A percentile compares a stretch with the other conserved stretches of the same genome.
These are phyloP conservation scores for Rhincodon typus DNA, from an alignment of 2,797 vertebrate genomes.

Conservation along the genomic window DNA sequence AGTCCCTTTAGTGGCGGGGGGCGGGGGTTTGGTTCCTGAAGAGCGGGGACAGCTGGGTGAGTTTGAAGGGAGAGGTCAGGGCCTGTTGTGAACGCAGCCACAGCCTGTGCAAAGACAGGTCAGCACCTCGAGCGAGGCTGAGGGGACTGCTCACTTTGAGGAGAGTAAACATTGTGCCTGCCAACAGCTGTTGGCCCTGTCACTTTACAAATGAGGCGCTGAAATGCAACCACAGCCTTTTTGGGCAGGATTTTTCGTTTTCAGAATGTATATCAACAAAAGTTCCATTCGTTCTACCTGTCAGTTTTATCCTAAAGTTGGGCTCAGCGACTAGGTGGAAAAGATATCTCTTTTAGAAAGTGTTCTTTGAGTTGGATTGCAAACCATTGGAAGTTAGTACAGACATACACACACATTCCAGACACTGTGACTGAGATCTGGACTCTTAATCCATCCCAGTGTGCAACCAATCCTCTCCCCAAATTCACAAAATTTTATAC, in stretches of 20 bases:
- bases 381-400: not conserved
- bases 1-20: too few relatives aligned
- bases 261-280: too few relatives aligned
- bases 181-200: conserved; percentile 66
- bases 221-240: conserved; percentile 60
- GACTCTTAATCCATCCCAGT: not conserved
- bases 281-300: conserved; percentile 52
- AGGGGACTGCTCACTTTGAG: conserved; percentile 52
- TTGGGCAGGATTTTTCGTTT: conserved; percentile 60
- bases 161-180: conserved; percentile 49
- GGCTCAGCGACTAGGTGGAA: not conserved
- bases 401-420: not conserved
- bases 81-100: conserved; percentile 52
- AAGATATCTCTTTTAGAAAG: not conserved
- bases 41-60: not conserved
- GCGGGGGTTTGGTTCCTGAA: not conserved
- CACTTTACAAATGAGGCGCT: conserved; percentile 68
- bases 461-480: not conserved
- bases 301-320: conserved; percentile 50
- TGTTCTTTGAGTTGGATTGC: not conserved
- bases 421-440: conserved; percentile 10
- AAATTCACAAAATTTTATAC: not conserved
- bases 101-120: conserved; percentile 64
- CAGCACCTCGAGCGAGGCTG: conserved; percentile 53
- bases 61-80: conserved; percentile 53